Percentiles rank a stretch among this genome's conserved stretches.
phyloP scores from a whole-genome alignment of 2,113 vertebrate species.

The Anarhynchus alexandrinus region DNA sequence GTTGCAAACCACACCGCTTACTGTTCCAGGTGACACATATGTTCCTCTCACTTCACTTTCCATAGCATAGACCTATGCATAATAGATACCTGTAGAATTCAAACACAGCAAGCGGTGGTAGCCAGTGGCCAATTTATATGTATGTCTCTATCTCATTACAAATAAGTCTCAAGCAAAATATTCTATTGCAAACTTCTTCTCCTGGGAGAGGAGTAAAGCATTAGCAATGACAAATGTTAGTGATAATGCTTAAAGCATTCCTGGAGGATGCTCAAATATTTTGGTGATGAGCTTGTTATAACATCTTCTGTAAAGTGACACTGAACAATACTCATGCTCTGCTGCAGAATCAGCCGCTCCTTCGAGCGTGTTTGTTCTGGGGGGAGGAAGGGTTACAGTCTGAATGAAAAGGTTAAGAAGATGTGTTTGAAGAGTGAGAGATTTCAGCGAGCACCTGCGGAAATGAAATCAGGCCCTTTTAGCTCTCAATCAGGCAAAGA shows the following conservation, averaged over 20 bases:
- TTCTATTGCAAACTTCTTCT: background rate
- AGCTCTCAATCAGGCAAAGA: constrained; percentile 60
- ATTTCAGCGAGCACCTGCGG: constrained; percentile 60
- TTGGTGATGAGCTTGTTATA: constrained; percentile 58
- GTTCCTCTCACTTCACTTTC: background rate
- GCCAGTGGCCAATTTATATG: background rate
- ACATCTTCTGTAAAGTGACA: constrained; percentile 40
- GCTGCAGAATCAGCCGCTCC: constrained; percentile 29
- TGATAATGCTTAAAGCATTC: constrained; percentile 29
- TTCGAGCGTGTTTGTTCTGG: background rate
- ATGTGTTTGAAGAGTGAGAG: constrained; percentile 42
- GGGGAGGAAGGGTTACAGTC: constrained; percentile 29
- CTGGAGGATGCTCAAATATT: constrained; percentile 53
- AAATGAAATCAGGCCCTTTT: constrained; percentile 61
- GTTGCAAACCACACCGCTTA: background rate
- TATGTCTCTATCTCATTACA: background rate
- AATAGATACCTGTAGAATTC: background rate
- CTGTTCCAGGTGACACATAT: background rate
- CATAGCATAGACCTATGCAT: background rate
- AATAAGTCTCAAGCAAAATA: background rate
- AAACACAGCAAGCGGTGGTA: background rate
- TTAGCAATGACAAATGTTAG: background rate
- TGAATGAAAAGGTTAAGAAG: constrained; percentile 60
- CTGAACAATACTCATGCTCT: constrained; percentile 51
- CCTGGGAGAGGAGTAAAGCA: background rate